Base-by-base conservation (phyloP, 92 coral and sea anemone genomes). In the Phenganax subtilis region DNA sequence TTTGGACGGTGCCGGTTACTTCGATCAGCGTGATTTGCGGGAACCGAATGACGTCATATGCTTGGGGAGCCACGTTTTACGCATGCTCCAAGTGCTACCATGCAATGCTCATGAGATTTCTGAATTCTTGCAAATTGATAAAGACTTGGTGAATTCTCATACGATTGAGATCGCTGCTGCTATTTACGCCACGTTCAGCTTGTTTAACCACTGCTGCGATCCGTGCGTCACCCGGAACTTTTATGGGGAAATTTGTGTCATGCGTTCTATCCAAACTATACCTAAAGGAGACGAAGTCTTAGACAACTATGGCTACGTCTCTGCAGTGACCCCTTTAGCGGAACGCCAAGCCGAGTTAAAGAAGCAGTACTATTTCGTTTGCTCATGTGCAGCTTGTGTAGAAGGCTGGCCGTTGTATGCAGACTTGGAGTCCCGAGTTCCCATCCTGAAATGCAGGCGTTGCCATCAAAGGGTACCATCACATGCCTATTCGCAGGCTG, bases 81-180 rank as follows among this genome's bases (percentile, higher is more conserved):
- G 97, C 65, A 97, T 92, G 75, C 89, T 92, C 61, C 99, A 96
- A 54, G 87, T 90, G 63, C 86, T 92, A 73, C 97, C 99, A 3
- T 96, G 99, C 69, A 96, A 96, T 85, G 97, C 99, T 0, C 99
- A 96, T 81, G 99, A 96, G 79, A 87, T 96, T 14, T 89, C 99
- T 14, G 97, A 96, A 70, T 88, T 96, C 70, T 87, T 92, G 57
- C 90, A 92, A 27, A 83, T 89, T 53, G 84, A 66, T 5, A 78
- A 85, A 30, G 91, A 97, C 67, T 90, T 96, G 77, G 96, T 87
- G 76, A 92, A 93, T 14, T 94, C 98, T 27, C 97, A 87, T 15
- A 90, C 98, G 9, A 80, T 52, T 12, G 98, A 94, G 75, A 90
- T 92, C 81, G 98, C 97, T 17, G 92, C 98, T 17, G 98, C 94